Evolutionary conservation across 2,888 invertebrate species (phyloP).

Genomic region (Caenorhabditis virilis): DNA sequence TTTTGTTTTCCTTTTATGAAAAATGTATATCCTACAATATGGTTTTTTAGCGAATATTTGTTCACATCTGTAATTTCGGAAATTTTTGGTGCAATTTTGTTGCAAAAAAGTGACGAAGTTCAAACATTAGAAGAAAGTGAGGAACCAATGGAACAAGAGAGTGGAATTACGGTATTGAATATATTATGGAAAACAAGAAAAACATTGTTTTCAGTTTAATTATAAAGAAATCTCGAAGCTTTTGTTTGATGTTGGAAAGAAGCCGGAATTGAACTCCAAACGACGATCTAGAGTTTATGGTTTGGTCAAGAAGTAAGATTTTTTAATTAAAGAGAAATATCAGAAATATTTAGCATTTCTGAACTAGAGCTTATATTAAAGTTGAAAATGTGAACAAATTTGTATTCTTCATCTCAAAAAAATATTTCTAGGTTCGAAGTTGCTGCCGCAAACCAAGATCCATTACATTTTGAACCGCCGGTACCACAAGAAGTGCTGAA

Average conservation of each 20-base stretch:
- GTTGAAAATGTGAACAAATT: too few species aligned
- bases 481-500: conserved; percentile 23
- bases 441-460: conserved; percentile 47
- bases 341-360: too few species aligned
- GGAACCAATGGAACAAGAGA: conserved; percentile 26
- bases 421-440: too few species aligned
- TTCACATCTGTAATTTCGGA: conserved; percentile 61
- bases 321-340: too few species aligned
- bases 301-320: conserved; percentile 46
- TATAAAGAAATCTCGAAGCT: conserved; percentile 53
- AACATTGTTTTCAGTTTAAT: conserved; percentile 53
- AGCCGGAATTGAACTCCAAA: conserved; percentile 26
- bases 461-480: conserved; percentile 33
- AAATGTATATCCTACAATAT: conserved; percentile 12
- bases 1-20: conserved; percentile 1
- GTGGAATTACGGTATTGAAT: conserved; percentile 31
- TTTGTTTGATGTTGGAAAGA: conserved; percentile 53
- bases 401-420: too few species aligned
- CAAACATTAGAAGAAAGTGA: conserved; percentile 42
- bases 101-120: conserved; percentile 48
- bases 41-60: conserved; percentile 59
- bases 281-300: conserved; percentile 45
- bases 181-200: too few species aligned
- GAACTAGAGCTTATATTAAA: too few species aligned
- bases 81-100: conserved; percentile 61